phyloP scores from a whole-genome alignment of 2,797 vertebrate genomes.

The Centropyge bicolor region DNA sequence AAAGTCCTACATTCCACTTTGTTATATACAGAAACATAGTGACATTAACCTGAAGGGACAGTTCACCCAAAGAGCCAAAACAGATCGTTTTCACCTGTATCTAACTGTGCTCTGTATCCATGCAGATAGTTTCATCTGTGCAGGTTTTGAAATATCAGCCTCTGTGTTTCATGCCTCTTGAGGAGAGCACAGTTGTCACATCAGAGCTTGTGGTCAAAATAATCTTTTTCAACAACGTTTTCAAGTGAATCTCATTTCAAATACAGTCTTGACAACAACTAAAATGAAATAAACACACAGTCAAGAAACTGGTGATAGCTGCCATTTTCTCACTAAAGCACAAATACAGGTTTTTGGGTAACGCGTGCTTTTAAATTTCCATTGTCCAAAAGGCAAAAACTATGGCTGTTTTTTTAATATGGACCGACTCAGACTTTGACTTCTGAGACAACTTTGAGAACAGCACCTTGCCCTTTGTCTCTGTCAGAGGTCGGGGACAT shows the following conservation, averaged over 20 bases:
- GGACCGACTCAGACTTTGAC: background rate
- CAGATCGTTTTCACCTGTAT: background rate
- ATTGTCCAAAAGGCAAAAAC: background rate
- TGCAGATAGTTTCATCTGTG: background rate
- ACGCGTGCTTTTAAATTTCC: background rate
- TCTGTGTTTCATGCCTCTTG: no score
- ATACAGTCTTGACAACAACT: background rate
- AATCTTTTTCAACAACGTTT: no score
- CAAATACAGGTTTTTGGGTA: background rate
- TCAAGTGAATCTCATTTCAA: background rate
- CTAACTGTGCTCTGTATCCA: background rate
- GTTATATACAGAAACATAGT: background rate
- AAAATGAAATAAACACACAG: background rate
- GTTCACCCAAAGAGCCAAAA: background rate
- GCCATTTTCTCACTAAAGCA: background rate
- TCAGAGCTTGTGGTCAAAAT: no score
- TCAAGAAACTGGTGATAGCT: background rate
- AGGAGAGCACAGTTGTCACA: no score
- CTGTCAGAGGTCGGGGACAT: constrained; percentile 3
- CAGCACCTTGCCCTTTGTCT: background rate
- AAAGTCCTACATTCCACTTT: background rate
- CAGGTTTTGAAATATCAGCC: background rate
- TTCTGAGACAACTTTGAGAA: background rate
- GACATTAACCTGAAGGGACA: background rate
- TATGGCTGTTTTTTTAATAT: background rate